These are phyloP conservation scores for Numenius phaeopus DNA, from an alignment of 2,797 vertebrate genomes.

Conservation along the genomic window DNA sequence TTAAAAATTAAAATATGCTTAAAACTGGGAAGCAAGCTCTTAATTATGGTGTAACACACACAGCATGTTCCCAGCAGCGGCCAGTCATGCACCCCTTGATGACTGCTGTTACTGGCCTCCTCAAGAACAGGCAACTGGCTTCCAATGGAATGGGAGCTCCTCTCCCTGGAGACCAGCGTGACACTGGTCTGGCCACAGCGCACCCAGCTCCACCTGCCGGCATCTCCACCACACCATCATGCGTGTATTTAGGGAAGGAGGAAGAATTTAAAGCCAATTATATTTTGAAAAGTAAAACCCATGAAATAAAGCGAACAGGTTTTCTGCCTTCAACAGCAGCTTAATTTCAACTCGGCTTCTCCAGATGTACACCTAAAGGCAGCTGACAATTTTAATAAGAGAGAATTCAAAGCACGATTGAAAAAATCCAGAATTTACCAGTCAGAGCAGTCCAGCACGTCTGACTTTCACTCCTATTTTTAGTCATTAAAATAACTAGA, in stretches of 20 bases:
- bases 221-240: not conserved
- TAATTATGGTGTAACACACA: not conserved
- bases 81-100: not conserved
- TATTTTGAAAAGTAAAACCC: not conserved
- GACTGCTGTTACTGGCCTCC: not conserved
- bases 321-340: not conserved
- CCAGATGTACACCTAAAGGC: not conserved
- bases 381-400: not conserved
- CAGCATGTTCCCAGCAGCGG: not conserved
- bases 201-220: not conserved
- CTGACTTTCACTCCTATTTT: not conserved
- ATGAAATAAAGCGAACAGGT: rapidly evolving
- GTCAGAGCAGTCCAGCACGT: not conserved
- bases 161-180: not conserved
- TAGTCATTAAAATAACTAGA: not conserved
- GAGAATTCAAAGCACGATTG: not conserved
- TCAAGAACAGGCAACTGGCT: rapidly evolving
- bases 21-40: not conserved
- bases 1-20: not conserved
- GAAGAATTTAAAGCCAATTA: not conserved
- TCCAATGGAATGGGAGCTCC: rapidly evolving
- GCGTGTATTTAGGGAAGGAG: rapidly evolving
- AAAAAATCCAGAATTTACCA: not conserved
- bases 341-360: not conserved
- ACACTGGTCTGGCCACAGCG: not conserved